Percentiles rank a stretch among this genome's conserved stretches.
These are phyloP conservation scores for Progne subis DNA, from an alignment of 2,113 vertebrate genomes.

Conservation along the genomic window DNA sequence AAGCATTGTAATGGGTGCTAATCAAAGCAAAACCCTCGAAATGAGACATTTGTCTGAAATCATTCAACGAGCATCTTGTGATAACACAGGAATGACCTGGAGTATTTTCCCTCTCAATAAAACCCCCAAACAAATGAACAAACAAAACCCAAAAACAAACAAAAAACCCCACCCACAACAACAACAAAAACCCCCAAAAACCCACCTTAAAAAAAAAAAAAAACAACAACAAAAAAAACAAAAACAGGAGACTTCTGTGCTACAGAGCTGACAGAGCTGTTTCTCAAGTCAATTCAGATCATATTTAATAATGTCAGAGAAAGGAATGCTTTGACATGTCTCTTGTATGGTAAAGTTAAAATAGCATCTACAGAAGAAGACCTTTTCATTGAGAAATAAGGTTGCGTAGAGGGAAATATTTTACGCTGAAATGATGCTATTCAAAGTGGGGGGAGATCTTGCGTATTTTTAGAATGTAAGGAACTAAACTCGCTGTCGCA, in stretches of 20 bases:
- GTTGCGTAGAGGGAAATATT: not conserved
- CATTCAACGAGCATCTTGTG: not conserved
- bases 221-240: too few species aligned
- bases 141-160: not conserved
- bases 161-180: too few species aligned
- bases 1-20: not conserved
- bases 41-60: not conserved
- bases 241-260: not conserved
- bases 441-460: not conserved
- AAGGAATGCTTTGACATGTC: not conserved
- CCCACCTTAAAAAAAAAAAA: too few species aligned
- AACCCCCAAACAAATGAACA: too few species aligned
- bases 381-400: not conserved
- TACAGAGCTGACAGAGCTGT: not conserved
- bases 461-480: not conserved
- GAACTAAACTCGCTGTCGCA: not conserved
- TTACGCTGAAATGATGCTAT: not conserved
- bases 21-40: conserved; percentile 15
- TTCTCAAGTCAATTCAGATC: not conserved
- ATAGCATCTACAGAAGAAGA: not conserved
- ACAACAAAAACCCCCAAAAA: too few species aligned
- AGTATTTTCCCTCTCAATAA: not conserved
- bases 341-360: not conserved
- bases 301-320: not conserved
- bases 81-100: not conserved